Percentiles rank a stretch among this genome's conserved stretches.
These are phyloP conservation scores for Antechinus stuartii DNA, from an alignment of 2,113 vertebrate species.

Conservation along the genomic window DNA sequence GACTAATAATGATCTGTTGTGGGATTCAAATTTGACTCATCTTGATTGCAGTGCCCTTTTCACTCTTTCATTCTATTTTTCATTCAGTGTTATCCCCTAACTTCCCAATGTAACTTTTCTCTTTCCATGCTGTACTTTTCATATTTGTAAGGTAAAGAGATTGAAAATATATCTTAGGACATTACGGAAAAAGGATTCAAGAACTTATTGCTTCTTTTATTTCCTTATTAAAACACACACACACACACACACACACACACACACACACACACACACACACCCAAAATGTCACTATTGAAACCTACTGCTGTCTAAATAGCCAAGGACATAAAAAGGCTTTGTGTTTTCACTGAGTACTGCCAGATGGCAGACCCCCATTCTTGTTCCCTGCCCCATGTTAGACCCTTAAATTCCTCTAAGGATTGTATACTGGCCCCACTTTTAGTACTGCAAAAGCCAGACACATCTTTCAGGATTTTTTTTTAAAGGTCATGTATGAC, in stretches of 20 bases:
- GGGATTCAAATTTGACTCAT: not conserved
- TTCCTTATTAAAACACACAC: not conserved
- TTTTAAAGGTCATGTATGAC: not conserved
- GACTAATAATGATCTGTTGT: not conserved
- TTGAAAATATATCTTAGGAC: not conserved
- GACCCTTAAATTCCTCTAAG: not conserved
- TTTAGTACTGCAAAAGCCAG: not conserved
- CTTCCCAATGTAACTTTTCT: not conserved
- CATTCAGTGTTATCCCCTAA: not conserved
- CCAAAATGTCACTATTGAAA: not conserved
- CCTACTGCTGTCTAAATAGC: not conserved
- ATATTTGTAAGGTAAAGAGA: not conserved
- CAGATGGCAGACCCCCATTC: not conserved
- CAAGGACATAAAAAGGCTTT: constrained; percentile 35
- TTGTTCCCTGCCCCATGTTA: not conserved
- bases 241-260: not conserved
- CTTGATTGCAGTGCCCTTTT: not conserved
- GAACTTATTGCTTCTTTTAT: not conserved
- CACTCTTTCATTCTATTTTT: not conserved
- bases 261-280: too few species aligned
- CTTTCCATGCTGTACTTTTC: not conserved
- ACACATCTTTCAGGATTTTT: not conserved
- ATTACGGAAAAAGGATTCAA: not conserved
- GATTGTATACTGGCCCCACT: not conserved
- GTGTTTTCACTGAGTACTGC: not conserved